A percentile compares a stretch with the other conserved stretches of the same genome.
These are phyloP conservation scores for Hirudo medicinalis DNA, from an alignment of 1,140 invertebrate genomes.

Conservation along the genomic window DNA sequence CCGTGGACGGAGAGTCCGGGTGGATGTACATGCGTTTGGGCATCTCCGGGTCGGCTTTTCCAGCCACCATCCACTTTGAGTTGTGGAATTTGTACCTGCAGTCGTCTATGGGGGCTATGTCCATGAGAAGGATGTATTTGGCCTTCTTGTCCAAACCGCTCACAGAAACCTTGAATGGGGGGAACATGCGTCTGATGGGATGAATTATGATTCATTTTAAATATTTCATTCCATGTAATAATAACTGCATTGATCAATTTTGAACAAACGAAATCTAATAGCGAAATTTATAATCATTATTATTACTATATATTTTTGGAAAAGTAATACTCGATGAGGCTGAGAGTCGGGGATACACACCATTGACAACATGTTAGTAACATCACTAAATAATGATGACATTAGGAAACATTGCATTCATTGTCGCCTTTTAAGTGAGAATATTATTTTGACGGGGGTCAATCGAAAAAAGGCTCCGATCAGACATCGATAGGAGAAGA, in stretches of 20 bases:
- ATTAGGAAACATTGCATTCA: too few relatives aligned
- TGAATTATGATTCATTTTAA: neutral
- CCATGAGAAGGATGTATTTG: constrained; percentile 91
- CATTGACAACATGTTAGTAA: too few relatives aligned
- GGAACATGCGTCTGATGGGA: constrained; percentile 37
- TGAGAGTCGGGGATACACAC: too few relatives aligned
- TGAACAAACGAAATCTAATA: too few relatives aligned
- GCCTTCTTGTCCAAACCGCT: constrained; percentile 75
- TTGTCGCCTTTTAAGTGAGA: too few relatives aligned
- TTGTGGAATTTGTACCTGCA: constrained; percentile 97
- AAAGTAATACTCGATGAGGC: too few relatives aligned
- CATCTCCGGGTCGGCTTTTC: constrained; percentile 79
- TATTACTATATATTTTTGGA: neutral
- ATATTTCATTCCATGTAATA: neutral
- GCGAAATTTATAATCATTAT: neutral
- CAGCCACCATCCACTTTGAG: constrained; percentile 80
- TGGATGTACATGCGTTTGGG: constrained; percentile 78
- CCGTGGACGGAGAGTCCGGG: constrained; percentile 68
- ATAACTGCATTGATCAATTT: neutral
- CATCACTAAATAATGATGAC: too few relatives aligned
- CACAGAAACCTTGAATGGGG: constrained; percentile 36
- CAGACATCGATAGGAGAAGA: too few relatives aligned
- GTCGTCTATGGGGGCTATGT: constrained; percentile 90
- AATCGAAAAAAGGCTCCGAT: too few relatives aligned
- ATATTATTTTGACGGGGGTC: too few relatives aligned